Conservation (phyloP, 1,140 invertebrate genomes). For the Acromyrmex heyeri region DNA sequence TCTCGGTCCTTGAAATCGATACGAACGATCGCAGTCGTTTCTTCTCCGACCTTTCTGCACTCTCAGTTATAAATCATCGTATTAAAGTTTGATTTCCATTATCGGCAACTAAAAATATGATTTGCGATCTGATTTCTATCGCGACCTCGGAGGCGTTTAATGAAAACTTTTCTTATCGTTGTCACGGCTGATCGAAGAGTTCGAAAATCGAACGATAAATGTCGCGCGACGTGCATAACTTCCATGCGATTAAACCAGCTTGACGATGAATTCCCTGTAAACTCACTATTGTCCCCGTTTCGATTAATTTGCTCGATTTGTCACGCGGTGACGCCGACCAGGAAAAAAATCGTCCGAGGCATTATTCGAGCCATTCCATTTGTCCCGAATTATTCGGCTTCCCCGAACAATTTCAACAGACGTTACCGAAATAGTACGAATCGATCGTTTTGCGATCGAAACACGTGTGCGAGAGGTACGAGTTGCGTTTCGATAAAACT, state of each 20-base stretch:
- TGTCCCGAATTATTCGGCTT: not conserved
- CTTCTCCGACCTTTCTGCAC: too few relatives aligned
- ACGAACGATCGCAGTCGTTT: not conserved
- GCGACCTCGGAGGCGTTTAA: not conserved
- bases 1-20: constrained; percentile 5
- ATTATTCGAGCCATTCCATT: not conserved
- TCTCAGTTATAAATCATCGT: not conserved
- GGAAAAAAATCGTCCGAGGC: not conserved
- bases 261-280: not conserved
- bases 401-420: not conserved
- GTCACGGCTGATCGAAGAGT: not conserved
- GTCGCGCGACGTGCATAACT: not conserved
- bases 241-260: constrained; percentile 2
- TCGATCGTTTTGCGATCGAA: constrained; percentile 28
- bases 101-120: constrained; percentile 23
- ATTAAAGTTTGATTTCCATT: constrained; percentile 51
- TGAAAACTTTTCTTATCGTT: not conserved
- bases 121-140: not conserved
- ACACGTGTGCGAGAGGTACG: not conserved
- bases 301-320: constrained; percentile 59
- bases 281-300: constrained; percentile 60
- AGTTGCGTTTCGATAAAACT: constrained; percentile 18
- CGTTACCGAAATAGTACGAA: constrained; percentile 8
- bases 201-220: not conserved
- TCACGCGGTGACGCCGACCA: constrained; percentile 5